Percentiles rank a stretch among this genome's conserved stretches.
phyloP scores from a whole-genome alignment of 2,888 invertebrate species.

The Magallana nippona region DNA sequence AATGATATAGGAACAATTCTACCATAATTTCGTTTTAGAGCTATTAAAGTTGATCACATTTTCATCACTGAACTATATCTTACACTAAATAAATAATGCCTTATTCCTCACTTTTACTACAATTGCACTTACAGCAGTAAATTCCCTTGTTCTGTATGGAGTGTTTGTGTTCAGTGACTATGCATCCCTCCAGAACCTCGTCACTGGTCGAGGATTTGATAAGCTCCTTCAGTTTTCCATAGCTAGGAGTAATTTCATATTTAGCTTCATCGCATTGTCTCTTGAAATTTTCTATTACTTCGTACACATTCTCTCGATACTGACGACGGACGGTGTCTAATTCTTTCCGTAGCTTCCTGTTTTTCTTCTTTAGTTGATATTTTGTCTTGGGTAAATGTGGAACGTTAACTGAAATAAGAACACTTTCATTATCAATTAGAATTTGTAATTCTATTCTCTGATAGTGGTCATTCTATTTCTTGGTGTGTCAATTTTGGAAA shows the following conservation, averaged over 20 bases:
- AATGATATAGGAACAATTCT: too few species aligned
- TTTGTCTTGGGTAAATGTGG: constrained; percentile 42
- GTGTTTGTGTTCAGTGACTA: constrained; percentile 39
- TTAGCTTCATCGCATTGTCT: constrained; percentile 50
- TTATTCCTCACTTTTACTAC: too few species aligned
- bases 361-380: constrained; percentile 45
- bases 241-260: constrained; percentile 40
- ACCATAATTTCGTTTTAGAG: too few species aligned
- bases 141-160: neutral
- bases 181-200: constrained; percentile 40
- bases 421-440: too few species aligned
- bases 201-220: constrained; percentile 50
- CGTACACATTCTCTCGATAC: constrained; percentile 38
- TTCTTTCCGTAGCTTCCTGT: constrained; percentile 41
- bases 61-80: too few species aligned
- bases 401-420: too few species aligned
- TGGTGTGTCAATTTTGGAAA: too few species aligned
- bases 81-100: too few species aligned
- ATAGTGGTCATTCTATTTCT: too few species aligned
- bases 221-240: constrained; percentile 50
- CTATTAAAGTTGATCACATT: too few species aligned
- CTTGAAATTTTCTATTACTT: constrained; percentile 41
- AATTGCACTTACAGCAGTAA: too few species aligned
- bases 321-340: constrained; percentile 35
- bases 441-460: too few species aligned